Base-by-base conservation (phyloP, 2,888 invertebrate genomes). In the Acleris sparsana region DNA sequence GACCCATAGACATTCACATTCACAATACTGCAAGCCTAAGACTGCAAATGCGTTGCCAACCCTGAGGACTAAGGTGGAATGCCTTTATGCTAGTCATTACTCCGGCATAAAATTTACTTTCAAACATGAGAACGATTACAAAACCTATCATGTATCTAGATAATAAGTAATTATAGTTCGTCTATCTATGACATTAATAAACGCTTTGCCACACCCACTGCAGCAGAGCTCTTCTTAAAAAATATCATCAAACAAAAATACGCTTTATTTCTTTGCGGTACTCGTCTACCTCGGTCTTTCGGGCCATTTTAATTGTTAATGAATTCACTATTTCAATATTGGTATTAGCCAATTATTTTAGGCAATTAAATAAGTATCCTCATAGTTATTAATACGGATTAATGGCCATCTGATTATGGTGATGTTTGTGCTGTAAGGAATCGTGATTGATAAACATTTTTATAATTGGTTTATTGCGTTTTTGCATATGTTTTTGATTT, bases 301-400 rank as follows among this genome's bases (percentile, higher is more conserved):
- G 1, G 5, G 7, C 7, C 2, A 17, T 46, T 46, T n/a, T 17
- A 43, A 51, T 49, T 49, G 55, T n/a, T 11, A 55, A 49, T 13
- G 20, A 5, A 5, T 18, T 1, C 17, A 11, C 48, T 48, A 3
- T 43, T n/a, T 56, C 55, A 33, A 22, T 49, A 44, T 65, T 60
- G 29, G 44, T 46, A 49, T 56, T 33, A 25, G 22, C 51, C 60
- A 61, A 65, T 65, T 65, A 65, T 60, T 56, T 56, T 56, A 20
- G 13, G 55, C 51, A 65, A 56, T 65, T 56, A 64, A 59, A 53
- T 3, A 51, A 18, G 60, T 56, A 57, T 46, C n/a, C 6, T 46
- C 11, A 33, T 33, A 6, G 44, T 5, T 44, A 44, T n/a, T 48
- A 53, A 58, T 48, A 46, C 29, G 2, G 33, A 53, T 63, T 64